phyloP scores from a whole-genome alignment of 64 coral and sea anemone species.

The Acropora yongei region DNA sequence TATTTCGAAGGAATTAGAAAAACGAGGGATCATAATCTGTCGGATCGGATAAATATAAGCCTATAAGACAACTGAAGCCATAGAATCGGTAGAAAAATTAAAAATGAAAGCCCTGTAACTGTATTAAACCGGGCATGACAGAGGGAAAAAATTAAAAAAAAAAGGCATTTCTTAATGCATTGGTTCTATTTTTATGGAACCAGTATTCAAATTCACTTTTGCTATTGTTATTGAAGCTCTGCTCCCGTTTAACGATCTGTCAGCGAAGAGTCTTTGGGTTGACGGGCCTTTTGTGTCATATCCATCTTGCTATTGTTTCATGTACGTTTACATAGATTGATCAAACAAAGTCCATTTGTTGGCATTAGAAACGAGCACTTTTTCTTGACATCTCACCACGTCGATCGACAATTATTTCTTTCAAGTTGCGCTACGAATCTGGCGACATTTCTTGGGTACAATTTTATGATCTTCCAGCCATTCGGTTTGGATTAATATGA shows the following conservation, averaged over 20 bases:
- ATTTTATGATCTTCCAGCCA: not conserved
- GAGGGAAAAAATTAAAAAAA: too few species aligned
- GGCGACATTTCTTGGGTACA: not conserved
- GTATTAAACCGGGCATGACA: too few species aligned
- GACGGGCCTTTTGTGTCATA: conserved; percentile 15
- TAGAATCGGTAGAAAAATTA: too few species aligned
- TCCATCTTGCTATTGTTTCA: not conserved
- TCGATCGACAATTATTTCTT: not conserved
- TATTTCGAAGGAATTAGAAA: not conserved
- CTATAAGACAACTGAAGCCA: too few species aligned
- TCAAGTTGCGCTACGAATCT: not conserved
- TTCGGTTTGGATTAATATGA: not conserved
- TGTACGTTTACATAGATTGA: conserved; percentile 21
- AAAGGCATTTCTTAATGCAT: not conserved
- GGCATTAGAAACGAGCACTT: not conserved
- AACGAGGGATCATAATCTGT: too few species aligned
- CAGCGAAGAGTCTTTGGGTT: not conserved
- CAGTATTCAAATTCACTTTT: not conserved
- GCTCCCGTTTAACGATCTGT: conserved; percentile 16
- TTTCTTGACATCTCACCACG: not conserved
- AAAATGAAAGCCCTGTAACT: too few species aligned
- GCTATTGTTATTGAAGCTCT: not conserved
- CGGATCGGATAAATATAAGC: too few species aligned
- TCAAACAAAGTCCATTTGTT: conserved; percentile 3
- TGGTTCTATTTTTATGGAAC: too few species aligned